These are phyloP conservation scores for Ochropleura plecta DNA, from an alignment of 2,888 invertebrate genomes.

Conservation along the genomic window DNA sequence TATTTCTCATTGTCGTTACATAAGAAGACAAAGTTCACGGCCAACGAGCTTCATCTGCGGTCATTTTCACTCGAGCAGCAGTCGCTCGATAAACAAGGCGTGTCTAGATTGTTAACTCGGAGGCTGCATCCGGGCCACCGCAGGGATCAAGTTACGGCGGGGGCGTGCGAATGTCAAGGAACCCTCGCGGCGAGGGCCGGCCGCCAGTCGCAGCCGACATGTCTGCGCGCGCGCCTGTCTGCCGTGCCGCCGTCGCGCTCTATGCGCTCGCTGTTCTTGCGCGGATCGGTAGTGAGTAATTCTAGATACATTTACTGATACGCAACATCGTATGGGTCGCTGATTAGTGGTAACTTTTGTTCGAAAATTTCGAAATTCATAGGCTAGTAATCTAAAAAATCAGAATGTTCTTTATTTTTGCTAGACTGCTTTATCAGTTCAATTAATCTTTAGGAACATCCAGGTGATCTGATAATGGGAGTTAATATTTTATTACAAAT, in stretches of 20 bases:
- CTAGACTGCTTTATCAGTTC: neutral
- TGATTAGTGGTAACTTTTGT: neutral
- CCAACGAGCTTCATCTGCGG: slow-evolving; percentile 74
- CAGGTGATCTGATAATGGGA: slow-evolving; percentile 10
- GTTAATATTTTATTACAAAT: neutral
- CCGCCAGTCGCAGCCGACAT: slow-evolving; percentile 84
- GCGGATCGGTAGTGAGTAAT: slow-evolving; percentile 78
- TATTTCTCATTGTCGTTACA: slow-evolving; percentile 77
- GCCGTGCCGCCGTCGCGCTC: slow-evolving; percentile 58
- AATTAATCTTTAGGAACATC: neutral
- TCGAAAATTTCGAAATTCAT: neutral
- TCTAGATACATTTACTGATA: slow-evolving; percentile 15
- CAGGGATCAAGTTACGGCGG: slow-evolving; percentile 84
- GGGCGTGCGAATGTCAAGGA: slow-evolving; percentile 90
- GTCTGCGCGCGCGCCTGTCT: slow-evolving; percentile 84
- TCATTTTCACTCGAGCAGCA: slow-evolving; percentile 79
- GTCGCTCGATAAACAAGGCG: slow-evolving; percentile 81
- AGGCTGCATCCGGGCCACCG: slow-evolving; percentile 89
- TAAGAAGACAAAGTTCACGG: slow-evolving; percentile 87
- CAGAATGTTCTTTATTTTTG: neutral
- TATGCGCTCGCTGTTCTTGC: slow-evolving; percentile 66
- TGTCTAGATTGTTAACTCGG: slow-evolving; percentile 86
- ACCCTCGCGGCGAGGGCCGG: slow-evolving; percentile 76
- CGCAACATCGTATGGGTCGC: neutral
- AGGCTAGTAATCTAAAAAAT: neutral